phyloP scores from a whole-genome alignment of 2,113 vertebrate genomes.

The Hylia prasina region DNA sequence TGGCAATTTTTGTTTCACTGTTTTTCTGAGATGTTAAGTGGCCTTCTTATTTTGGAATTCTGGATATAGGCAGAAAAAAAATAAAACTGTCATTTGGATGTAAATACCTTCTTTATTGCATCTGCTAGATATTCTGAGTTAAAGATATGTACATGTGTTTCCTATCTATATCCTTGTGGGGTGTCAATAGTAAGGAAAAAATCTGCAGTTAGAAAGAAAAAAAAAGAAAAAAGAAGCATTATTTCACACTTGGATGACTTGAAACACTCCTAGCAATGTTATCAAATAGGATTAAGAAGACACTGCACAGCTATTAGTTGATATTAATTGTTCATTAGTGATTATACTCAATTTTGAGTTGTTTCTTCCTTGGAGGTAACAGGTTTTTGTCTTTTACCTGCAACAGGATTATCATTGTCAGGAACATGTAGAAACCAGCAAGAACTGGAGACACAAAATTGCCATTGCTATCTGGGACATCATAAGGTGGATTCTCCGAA shows the following conservation, averaged over 20 bases:
- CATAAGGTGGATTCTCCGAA: conserved; percentile 75
- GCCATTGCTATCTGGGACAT: conserved; percentile 75
- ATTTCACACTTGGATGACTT: neutral
- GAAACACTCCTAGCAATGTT: neutral
- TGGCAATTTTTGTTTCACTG: neutral
- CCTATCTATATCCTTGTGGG: neutral
- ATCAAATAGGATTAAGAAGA: neutral
- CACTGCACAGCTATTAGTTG: neutral
- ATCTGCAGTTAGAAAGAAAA: neutral
- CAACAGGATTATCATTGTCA: conserved; percentile 94
- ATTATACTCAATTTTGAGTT: neutral
- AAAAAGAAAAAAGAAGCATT: neutral
- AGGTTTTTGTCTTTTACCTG: conserved; percentile 77
- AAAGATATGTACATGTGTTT: neutral
- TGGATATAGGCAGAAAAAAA: neutral
- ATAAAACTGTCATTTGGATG: neutral
- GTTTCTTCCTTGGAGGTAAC: neutral
- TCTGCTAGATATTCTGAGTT: neutral
- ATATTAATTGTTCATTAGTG: neutral
- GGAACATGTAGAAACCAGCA: conserved; percentile 87
- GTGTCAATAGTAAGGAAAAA: neutral
- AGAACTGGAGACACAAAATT: conserved; percentile 68
- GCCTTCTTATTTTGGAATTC: neutral
- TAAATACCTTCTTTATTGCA: neutral
- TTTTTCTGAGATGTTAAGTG: neutral